These are phyloP conservation scores for Drosophila cognata DNA, from an alignment of 2,888 invertebrate genomes.

Conservation along the genomic window DNA sequence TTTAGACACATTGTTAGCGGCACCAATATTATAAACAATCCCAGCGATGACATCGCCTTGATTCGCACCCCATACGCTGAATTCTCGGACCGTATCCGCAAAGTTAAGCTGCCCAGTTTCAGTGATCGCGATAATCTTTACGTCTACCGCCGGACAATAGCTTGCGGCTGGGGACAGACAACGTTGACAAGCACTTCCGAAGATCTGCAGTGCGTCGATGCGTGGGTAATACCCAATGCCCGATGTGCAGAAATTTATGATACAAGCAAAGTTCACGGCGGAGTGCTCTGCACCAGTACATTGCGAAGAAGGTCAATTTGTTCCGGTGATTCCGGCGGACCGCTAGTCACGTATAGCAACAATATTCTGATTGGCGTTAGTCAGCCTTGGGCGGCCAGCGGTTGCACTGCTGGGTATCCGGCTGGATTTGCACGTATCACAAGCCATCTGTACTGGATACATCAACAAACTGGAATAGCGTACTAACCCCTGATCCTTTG, in stretches of 20 bases:
- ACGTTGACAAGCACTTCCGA: constrained; percentile 65
- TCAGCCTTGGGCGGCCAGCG: constrained; percentile 22
- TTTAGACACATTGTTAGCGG: constrained; percentile 47
- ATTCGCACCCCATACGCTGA: constrained; percentile 46
- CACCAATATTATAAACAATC: constrained; percentile 31
- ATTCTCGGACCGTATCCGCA: constrained; percentile 9
- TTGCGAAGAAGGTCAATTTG: constrained; percentile 35
- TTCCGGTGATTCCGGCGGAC: constrained; percentile 42
- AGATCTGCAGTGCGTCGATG: constrained; percentile 46
- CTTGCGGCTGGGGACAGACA: constrained; percentile 50
- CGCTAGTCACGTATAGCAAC: constrained; percentile 21
- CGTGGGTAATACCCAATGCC: constrained; percentile 71
- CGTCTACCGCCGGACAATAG: constrained; percentile 25
- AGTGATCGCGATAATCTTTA: constrained; percentile 20
- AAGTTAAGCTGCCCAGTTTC: constrained; percentile 24
- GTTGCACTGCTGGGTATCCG: constrained; percentile 38
- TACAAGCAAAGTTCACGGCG: constrained; percentile 37
- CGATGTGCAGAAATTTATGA: constrained; percentile 82
- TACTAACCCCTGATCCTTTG: constrained; percentile 4
- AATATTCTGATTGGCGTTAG: constrained; percentile 35
- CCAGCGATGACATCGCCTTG: constrained; percentile 57
- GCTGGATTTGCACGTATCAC: constrained; percentile 48
- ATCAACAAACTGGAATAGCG: constrained; percentile 29
- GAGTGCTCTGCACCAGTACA: constrained; percentile 42
- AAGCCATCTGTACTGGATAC: constrained; percentile 40